These are phyloP conservation scores for Spisula solida DNA, from an alignment of 2,888 invertebrate species.

Conservation along the genomic window DNA sequence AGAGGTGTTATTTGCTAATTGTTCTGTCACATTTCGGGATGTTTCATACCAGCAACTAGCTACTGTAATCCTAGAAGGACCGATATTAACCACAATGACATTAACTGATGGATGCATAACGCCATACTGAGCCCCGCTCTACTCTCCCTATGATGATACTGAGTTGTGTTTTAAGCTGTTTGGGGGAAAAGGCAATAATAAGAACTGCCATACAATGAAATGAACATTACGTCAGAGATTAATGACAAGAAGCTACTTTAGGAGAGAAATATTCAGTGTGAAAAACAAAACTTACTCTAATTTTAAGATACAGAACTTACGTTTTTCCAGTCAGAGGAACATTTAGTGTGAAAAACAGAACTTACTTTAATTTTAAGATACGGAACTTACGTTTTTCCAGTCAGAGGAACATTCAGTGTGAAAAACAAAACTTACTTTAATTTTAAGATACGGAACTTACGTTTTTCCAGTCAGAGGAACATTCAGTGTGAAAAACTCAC, in stretches of 20 bases:
- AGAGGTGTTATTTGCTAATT: conserved; percentile 56
- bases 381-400: background rate
- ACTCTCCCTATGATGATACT: background rate
- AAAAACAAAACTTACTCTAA: background rate
- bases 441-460: background rate
- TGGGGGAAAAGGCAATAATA: conserved; percentile 8
- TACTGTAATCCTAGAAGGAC: background rate
- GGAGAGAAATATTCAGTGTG: background rate
- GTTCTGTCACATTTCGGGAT: conserved; percentile 58
- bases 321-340: background rate
- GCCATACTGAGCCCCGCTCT: background rate
- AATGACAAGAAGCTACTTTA: background rate
- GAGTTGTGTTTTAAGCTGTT: conserved; percentile 4
- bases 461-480: background rate
- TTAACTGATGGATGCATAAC: conserved; percentile 11
- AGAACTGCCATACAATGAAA: background rate
- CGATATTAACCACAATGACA: conserved; percentile 19
- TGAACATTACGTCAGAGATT: background rate
- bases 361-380: background rate
- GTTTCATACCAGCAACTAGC: conserved; percentile 27
- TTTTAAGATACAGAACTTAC: background rate
- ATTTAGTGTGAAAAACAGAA: background rate
- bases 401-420: background rate
- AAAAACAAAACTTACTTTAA: background rate
- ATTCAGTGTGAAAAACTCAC: background rate